phyloP scores from a whole-genome alignment of 2,888 invertebrate genomes.

The Melitaea athalia region DNA sequence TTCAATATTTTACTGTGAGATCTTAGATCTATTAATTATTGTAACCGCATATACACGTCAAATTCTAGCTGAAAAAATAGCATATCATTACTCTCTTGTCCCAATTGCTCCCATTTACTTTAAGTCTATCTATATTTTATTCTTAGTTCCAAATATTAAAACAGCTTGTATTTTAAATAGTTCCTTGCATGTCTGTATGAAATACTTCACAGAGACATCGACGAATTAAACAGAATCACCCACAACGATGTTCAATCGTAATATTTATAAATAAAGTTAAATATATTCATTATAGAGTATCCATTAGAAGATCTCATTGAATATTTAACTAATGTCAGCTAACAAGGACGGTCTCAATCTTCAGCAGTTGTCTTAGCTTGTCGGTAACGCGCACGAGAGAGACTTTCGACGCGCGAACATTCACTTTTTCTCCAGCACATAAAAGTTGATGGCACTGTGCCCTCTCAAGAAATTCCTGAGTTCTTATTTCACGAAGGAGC shows the following conservation, averaged over 20 bases:
- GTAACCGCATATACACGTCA: conserved; percentile 4
- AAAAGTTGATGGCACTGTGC: conserved; percentile 90
- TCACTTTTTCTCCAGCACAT: conserved; percentile 90
- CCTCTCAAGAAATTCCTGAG: conserved; percentile 90
- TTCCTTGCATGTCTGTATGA: neutral
- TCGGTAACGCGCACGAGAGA: conserved; percentile 92
- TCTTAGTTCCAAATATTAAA: neutral
- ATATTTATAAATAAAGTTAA: conserved; percentile 1
- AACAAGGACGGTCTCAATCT: conserved; percentile 85
- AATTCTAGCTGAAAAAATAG: conserved; percentile 12
- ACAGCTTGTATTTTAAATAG: neutral
- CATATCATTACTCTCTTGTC: conserved; percentile 6
- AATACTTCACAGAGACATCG: neutral
- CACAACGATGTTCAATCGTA: conserved; percentile 5
- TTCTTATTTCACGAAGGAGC: conserved; percentile 86
- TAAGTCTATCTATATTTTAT: conserved; percentile 1
- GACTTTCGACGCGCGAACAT: conserved; percentile 90
- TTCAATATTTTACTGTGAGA: conserved; percentile 15
- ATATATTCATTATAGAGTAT: neutral
- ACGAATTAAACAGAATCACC: conserved; percentile 1
- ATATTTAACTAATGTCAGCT: conserved; percentile 37
- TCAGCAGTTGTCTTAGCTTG: conserved; percentile 90
- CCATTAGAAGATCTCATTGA: conserved; percentile 9
- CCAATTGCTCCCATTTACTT: conserved; percentile 15
- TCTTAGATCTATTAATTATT: conserved; percentile 15